phyloP scores from a whole-genome alignment of 2,797 vertebrate genomes.

The Falco peregrinus region DNA sequence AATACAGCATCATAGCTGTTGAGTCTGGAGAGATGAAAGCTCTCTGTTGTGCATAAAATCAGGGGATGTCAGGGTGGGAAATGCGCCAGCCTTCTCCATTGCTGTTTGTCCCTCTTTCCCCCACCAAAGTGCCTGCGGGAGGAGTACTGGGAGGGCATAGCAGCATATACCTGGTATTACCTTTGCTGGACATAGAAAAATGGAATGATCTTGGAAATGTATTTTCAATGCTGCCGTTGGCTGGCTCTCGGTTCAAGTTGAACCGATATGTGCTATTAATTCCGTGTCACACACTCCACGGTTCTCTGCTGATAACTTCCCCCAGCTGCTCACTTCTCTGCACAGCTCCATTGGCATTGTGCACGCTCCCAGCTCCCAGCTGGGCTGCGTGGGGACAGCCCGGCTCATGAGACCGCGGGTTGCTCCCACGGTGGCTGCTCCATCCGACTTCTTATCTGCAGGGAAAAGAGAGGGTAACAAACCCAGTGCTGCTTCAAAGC shows the following conservation, averaged over 20 bases:
- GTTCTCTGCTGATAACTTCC: not conserved
- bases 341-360: rapidly evolving
- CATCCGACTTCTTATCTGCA: not conserved
- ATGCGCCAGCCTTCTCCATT: rapidly evolving
- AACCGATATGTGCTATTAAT: not conserved
- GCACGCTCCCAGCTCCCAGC: not conserved
- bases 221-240: not conserved
- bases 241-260: not conserved
- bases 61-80: not conserved
- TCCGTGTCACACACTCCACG: not conserved
- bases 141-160: not conserved
- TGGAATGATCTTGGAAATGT: not conserved
- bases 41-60: not conserved
- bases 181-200: not conserved
- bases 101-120: not conserved
- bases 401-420: not conserved
- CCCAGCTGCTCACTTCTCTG: not conserved
- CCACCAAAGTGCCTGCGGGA: not conserved
- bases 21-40: not conserved
- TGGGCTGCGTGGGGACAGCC: not conserved
- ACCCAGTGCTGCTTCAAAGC: not conserved
- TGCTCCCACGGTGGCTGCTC: not conserved
- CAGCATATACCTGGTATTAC: not conserved
- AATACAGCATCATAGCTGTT: not conserved
- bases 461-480: not conserved